Conservation (phyloP, 2,888 invertebrate species). For the Leucoma salicis region DNA sequence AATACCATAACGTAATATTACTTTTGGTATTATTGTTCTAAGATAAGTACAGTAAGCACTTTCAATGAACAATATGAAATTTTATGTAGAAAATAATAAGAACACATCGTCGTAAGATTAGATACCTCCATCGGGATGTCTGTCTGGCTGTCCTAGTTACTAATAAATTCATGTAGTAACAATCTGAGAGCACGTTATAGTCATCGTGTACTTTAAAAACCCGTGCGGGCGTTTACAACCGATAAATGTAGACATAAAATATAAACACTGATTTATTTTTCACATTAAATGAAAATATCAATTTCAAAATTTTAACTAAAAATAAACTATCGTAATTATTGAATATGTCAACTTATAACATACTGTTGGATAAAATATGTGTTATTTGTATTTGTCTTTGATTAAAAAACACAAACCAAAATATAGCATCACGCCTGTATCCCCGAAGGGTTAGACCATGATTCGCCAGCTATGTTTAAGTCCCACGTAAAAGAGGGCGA, state of each 20-base stretch:
- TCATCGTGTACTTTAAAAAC: constrained; percentile 1
- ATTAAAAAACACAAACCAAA: too few species aligned
- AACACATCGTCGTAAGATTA: constrained; percentile 22
- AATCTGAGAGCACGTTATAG: constrained; percentile 1
- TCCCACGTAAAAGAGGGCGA: too few species aligned
- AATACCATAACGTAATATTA: too few species aligned
- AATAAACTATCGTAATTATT: too few species aligned
- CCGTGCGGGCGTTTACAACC: constrained; percentile 8
- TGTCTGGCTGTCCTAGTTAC: constrained; percentile 31
- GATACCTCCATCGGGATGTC: constrained; percentile 25
- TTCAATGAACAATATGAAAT: constrained; percentile 10
- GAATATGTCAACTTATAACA: too few species aligned
- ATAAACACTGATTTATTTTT: background rate
- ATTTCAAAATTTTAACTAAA: background rate
- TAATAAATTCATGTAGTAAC: constrained; percentile 9
- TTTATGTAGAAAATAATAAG: constrained; percentile 20
- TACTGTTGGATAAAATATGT: too few species aligned
- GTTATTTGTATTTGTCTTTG: too few species aligned
- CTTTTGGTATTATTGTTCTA: too few species aligned
- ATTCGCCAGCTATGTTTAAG: too few species aligned
- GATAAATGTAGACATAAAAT: background rate
- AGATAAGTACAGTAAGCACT: too few species aligned
- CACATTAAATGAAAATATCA: background rate
- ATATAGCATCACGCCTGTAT: too few species aligned
- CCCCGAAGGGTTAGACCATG: too few species aligned